These are phyloP conservation scores for Microtus oregoni DNA, from an alignment of 2,113 vertebrate genomes.

Conservation along the genomic window DNA sequence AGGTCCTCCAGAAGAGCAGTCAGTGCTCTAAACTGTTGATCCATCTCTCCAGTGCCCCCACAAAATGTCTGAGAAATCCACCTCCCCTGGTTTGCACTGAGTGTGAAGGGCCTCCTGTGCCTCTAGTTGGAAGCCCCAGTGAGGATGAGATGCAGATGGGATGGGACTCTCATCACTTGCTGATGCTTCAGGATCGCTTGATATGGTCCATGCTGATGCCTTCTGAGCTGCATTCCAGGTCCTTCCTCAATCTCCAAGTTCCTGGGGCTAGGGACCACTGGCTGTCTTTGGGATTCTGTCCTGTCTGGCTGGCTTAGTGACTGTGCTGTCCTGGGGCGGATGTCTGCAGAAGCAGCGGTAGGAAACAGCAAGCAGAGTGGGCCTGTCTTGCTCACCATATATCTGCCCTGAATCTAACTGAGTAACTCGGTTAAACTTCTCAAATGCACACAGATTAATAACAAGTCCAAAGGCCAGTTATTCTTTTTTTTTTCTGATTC, in stretches of 20 bases:
- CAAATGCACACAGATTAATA: not conserved
- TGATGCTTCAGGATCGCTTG: rapidly evolving
- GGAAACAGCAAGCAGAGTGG: not conserved
- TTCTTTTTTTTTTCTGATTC: not conserved
- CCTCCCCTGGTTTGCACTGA: rapidly evolving
- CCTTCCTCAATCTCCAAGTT: not conserved
- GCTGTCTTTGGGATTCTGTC: rapidly evolving
- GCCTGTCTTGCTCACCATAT: not conserved
- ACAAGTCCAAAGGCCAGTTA: not conserved
- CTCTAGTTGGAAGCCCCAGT: rapidly evolving
- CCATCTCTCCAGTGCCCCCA: not conserved
- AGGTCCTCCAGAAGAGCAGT: not conserved
- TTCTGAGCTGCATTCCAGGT: too few species aligned
- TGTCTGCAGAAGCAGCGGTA: rapidly evolving
- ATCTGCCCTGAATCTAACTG: not conserved
- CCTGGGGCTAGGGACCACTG: not conserved
- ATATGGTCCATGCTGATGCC: too few species aligned
- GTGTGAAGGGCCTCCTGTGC: not conserved
- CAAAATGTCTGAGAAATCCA: rapidly evolving
- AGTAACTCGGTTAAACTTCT: not conserved
- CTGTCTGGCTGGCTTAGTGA: rapidly evolving
- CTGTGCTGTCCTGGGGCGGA: not conserved
- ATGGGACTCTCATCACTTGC: rapidly evolving
- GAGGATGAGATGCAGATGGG: not conserved
- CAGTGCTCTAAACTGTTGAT: not conserved